Base-by-base conservation (phyloP, 1,140 invertebrate species). In the Leptestheria dahalacensis region DNA sequence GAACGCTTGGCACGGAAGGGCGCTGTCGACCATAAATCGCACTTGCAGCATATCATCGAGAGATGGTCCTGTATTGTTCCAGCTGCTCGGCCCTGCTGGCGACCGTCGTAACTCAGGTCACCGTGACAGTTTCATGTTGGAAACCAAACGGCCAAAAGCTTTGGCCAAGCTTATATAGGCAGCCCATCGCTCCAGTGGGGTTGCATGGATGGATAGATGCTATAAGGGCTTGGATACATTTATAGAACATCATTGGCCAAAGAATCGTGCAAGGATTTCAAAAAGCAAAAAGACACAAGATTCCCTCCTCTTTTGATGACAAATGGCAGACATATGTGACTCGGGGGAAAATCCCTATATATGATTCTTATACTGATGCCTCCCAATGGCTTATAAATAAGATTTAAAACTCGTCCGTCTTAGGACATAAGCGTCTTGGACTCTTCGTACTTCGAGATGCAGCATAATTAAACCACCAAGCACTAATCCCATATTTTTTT, bases 41-140 rank as follows among this genome's bases (percentile, higher is more conserved):
- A 26, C 53, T 55, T 26, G 24, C 53, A 55, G 53, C 53, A 55
- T 55, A 55, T 55, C 53, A 55, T 55, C 53, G 53, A 23, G 12
- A n/a, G 25, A 55, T 54, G 33, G 12, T 28, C 53, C 53, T 33
- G 53, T 55, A 55, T 55, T 55, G 53, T 55, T 55, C 53, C 53
- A 55, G 53, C 53, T 55, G 53, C 53, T 55, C 53, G n/a, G 26
- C 23, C 33, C 53, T 55, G 53, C n/a, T 55, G 53, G 53, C 53
- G 53, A 55, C 53, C 53, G 53, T 55, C 53, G 53, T 55, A 55
- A 55, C 53, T 55, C 53, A 55, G 53, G 53, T 55, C 33, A 33
- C 26, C 26, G 26, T 55, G 53, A 55, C 53, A 55, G 53, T 55
- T 55, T 55, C 53, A 55, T 55, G 53, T 29, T 55, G 26, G 24